Conservation (phyloP, 2,888 invertebrate genomes). For the Nebria salina region DNA sequence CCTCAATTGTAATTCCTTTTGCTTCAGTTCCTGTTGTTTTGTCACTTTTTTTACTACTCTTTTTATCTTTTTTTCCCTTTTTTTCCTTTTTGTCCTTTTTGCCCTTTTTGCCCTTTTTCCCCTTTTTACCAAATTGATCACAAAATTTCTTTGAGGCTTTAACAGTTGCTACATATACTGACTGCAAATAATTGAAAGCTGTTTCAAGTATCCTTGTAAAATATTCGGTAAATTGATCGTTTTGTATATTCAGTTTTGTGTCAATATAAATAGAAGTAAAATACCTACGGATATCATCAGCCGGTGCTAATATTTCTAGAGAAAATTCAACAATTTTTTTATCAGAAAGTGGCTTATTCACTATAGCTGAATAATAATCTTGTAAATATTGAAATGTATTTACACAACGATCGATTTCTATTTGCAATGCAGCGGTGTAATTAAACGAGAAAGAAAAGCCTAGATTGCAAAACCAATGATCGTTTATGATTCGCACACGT, state of each 20-base stretch:
- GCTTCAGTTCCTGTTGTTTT: not conserved
- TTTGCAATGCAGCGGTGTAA: constrained; percentile 68
- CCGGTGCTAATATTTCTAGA: not conserved
- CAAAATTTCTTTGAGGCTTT: constrained; percentile 58
- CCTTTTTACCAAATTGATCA: constrained; percentile 53
- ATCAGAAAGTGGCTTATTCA: constrained; percentile 42
- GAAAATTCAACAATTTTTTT: constrained; percentile 3
- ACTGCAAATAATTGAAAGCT: constrained; percentile 59
- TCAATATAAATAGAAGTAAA: not conserved
- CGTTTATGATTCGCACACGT: constrained; percentile 64
- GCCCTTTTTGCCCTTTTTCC: constrained; percentile 61
- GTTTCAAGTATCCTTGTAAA: not conserved
- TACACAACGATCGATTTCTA: constrained; percentile 70
- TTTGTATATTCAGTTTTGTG: not conserved
- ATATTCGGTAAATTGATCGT: not conserved
- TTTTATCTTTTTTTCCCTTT: constrained; percentile 42
- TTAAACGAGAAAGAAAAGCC: constrained; percentile 67
- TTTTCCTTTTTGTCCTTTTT: constrained; percentile 54
- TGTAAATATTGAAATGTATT: constrained; percentile 61
- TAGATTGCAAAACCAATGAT: constrained; percentile 70
- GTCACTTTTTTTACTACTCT: constrained; percentile 1
- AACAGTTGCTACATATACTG: constrained; percentile 62
- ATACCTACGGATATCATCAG: not conserved
- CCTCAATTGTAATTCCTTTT: constrained; percentile 47
- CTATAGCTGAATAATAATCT: constrained; percentile 62